Evolutionary conservation across 2,797 vertebrate species (phyloP).

Genomic region (Tenualosa thibaudeaui): DNA sequence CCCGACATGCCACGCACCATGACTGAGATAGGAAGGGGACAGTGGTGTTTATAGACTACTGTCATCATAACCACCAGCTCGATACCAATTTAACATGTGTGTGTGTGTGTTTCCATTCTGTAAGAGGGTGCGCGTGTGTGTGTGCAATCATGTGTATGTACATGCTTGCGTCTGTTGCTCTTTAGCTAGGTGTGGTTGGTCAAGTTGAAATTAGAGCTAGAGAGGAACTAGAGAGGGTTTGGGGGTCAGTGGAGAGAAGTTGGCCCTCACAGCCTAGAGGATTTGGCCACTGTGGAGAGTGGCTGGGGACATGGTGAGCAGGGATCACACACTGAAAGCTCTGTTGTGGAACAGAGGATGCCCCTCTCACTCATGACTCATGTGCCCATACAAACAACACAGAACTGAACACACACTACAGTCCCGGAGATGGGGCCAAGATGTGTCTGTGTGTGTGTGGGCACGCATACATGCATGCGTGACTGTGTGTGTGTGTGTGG

Average conservation of each 20-base stretch:
- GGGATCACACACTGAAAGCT: conserved; percentile 14
- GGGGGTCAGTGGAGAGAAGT: neutral
- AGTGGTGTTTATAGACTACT: neutral
- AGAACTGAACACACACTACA: neutral
- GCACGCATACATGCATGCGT: neutral
- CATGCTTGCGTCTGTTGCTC: neutral
- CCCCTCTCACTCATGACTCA: conserved; percentile 45
- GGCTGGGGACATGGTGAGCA: neutral
- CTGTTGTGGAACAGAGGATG: conserved; percentile 37
- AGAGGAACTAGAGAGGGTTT: neutral
- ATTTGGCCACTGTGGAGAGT: neutral
- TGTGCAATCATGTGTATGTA: neutral
- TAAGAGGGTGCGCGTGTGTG: neutral
- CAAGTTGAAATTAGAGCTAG: neutral
- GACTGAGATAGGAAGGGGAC: neutral
- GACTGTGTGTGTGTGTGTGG: neutral
- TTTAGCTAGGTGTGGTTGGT: neutral
- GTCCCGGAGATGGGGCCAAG: neutral
- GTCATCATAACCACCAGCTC: neutral
- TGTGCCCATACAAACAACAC: conserved; percentile 4
- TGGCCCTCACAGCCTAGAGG: neutral
- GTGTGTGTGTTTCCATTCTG: neutral
- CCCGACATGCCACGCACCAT: neutral
- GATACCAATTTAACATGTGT: neutral
- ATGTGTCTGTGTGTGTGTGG: neutral